These are phyloP conservation scores for Tautogolabrus adspersus DNA, from an alignment of 2,113 vertebrate genomes.

Conservation along the genomic window DNA sequence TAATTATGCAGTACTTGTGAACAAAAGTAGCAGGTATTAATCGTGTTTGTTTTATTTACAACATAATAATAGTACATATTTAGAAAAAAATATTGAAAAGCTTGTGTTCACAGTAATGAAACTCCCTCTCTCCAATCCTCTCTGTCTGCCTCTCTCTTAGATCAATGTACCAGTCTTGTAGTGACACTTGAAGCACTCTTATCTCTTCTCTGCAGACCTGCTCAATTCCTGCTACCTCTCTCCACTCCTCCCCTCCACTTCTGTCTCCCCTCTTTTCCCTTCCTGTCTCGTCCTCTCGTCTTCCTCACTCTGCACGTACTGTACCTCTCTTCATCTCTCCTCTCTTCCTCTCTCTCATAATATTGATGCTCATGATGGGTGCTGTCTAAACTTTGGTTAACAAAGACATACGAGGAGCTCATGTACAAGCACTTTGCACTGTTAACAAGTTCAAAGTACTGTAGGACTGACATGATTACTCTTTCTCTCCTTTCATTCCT, in stretches of 20 bases:
- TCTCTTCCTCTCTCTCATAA: constrained; percentile 11
- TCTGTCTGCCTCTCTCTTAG: constrained; percentile 64
- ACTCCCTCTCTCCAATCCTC: constrained; percentile 37
- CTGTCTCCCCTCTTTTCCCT: constrained; percentile 17
- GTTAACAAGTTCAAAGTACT: constrained; percentile 4
- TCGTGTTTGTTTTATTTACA: constrained; percentile 17
- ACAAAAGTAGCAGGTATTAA: neutral
- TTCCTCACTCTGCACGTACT: neutral
- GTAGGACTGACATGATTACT: too few species aligned
- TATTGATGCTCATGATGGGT: constrained; percentile 51
- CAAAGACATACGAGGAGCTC: constrained; percentile 34
- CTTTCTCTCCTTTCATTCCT: neutral
- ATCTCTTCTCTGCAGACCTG: constrained; percentile 80
- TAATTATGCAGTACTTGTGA: neutral
- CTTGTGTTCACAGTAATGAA: constrained; percentile 52
- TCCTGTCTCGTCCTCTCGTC: constrained; percentile 9
- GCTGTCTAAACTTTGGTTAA: constrained; percentile 56
- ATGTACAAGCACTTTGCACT: constrained; percentile 34
- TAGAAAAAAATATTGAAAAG: constrained; percentile 40
- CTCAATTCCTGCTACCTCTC: constrained; percentile 60
- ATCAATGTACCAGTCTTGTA: constrained; percentile 81
- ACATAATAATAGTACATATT: constrained; percentile 23
- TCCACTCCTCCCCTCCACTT: constrained; percentile 32
- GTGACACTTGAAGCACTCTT: constrained; percentile 81
- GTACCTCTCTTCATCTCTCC: too few species aligned